Base-by-base conservation (phyloP, 1,140 invertebrate species). In the Brevipalpus yothersi region DNA sequence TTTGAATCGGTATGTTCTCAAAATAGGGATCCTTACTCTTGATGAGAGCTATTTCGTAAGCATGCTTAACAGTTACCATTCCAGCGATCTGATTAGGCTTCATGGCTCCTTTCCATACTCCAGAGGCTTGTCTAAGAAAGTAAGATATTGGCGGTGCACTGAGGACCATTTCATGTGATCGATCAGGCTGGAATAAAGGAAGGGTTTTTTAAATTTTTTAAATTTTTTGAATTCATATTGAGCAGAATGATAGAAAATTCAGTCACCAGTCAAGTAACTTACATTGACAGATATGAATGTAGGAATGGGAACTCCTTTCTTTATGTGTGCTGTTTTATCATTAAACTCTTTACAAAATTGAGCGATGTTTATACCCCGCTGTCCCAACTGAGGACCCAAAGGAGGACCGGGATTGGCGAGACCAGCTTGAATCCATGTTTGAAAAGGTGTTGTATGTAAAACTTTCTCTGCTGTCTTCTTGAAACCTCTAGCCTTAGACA, bases 331-430 rank as follows among this genome's bases (percentile, higher is more conserved):
- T 2, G 94, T 99, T 69, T 77, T 81, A 67, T 87, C 82, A 74
- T 99, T 99, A 66, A 98, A 99, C 65, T 98, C 94, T 75, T 98
- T 97, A 68, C 89, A 92, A 74, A 99, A 98, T 55, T 81, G 79
- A 54, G 84, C 82, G 66, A 99, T 94, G 69, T 98, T 96, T 41
- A 98, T 81, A 51, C 89, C 87, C 68, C 89, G 79, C 58, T 66
- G 67, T 15, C 67, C 67, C 31, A 68, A 56, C 41, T 62, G 61
- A 23, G 67, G 67, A 39, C 67, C 67, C 9, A 68, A 56, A 49
- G 67, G 67, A 31, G 67, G 67, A 21, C 66, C 66, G 23, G 67
- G 65, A 56, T 63, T 61, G 41, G 67, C 67, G 21, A 63, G 59
- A n/a, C 65, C 66, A 11, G 67, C 67, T 4, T 60, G 55, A 21